Percentiles rank a stretch among this genome's conserved stretches.
Evolutionary conservation across 2,888 invertebrate genomes (phyloP).

Genomic region (Dastarcus helophoroides): DNA sequence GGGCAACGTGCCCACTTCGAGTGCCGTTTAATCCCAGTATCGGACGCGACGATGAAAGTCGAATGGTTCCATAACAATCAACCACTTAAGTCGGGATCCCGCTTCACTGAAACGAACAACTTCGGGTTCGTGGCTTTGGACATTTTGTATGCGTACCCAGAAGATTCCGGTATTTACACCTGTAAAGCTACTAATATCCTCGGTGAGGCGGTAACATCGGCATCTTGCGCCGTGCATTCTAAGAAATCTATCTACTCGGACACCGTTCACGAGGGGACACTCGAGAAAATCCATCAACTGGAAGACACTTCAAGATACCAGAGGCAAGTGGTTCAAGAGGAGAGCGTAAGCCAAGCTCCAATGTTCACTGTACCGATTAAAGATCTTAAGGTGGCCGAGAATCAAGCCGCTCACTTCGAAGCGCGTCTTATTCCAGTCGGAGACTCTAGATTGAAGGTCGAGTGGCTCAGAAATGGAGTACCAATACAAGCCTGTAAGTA

Average conservation of each 20-base stretch:
- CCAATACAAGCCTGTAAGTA: constrained; percentile 76
- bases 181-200: constrained; percentile 84
- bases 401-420: constrained; percentile 89
- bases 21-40: constrained; percentile 86
- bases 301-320: constrained; percentile 71
- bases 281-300: constrained; percentile 67
- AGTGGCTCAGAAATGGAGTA: constrained; percentile 88
- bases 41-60: constrained; percentile 85
- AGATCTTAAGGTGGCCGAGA: constrained; percentile 76
- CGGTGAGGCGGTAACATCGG: constrained; percentile 89
- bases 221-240: constrained; percentile 70
- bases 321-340: constrained; percentile 62
- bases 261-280: constrained; percentile 77
- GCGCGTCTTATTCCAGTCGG: constrained; percentile 89
- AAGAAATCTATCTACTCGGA: constrained; percentile 77
- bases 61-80: constrained; percentile 92
- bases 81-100: constrained; percentile 83
- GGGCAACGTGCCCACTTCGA: constrained; percentile 92
- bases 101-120: constrained; percentile 92
- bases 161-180: constrained; percentile 93
- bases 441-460: constrained; percentile 82
- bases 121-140: constrained; percentile 97
- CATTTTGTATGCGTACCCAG: constrained; percentile 88
- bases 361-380: constrained; percentile 86
- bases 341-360: constrained; percentile 74